Base-by-base conservation (phyloP, 2,797 vertebrate genomes). In the Microhierax caerulescens region DNA sequence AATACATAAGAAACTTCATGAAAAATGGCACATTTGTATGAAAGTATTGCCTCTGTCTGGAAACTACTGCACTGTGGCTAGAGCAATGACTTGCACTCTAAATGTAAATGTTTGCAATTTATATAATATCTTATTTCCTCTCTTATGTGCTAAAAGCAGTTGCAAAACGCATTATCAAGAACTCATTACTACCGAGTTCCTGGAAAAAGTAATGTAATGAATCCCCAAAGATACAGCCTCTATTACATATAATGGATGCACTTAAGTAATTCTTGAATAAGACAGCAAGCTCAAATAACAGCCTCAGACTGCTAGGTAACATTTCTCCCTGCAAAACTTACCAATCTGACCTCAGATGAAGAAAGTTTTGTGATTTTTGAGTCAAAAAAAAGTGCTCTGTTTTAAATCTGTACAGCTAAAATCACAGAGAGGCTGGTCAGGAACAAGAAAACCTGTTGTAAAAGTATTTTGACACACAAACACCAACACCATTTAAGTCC, bases 111-210 rank as follows among this genome's bases (percentile, higher is more conserved):
- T 87, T 88, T 81, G 74, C 13, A 3, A 87, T 92, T 95, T 74
- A 67, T 91, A 91, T 53, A 79, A 70, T 77, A 82, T 50, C 59
- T 27, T 81, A 60, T 77, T 92, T 96, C 93, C 80, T 95, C 67
- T 90, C 68, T 79, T 68, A 91, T 0, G 8, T 85, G 86, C 67
- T 89, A 93, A 95, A 94, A 93, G 95, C 80, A 93, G 70, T 91
- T 90, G 86, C 93, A 95, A 96, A 97, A 93, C 86, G 81, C 78
- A 96, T 97, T 96, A 94, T 91, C 63, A 96, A 89, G 90, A 96
- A 74, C 53, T 92, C 88, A 89, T 95, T 93, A 91, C 60, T 74
- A 56, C 67, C 1, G 11, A 87, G 93, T 94, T 97, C 90, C 88
- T 1, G 60, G 94, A 96, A 96, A 75, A 95, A 85, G 64, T 74